Base-by-base conservation (phyloP, 2,797 vertebrate genomes). In the Rhinogobio ventralis region DNA sequence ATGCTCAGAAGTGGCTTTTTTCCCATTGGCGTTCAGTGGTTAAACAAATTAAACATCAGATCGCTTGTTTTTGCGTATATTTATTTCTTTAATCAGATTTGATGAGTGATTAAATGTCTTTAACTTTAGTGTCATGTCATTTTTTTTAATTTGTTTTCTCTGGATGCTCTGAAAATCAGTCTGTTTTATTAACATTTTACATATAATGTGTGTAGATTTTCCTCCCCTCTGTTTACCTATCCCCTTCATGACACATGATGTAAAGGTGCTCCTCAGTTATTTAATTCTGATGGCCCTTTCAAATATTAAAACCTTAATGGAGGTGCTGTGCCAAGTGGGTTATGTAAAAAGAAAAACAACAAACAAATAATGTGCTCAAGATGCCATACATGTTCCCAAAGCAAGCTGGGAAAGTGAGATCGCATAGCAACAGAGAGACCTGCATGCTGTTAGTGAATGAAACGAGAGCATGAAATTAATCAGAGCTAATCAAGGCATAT, bases 261-360 rank as follows among this genome's bases (percentile, higher is more conserved):
- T 85, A 67, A 87, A 87, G 62, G 45, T 71, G 19, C 71, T 71
- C 28, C 55, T 87, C 77, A 84, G 87, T 86, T 81, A 89, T 90
- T 89, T 79, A 88, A 87, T 83, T 86, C 30, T 6, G 23, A 71
- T 57, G 7, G 75, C 60, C 28, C 46, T 83, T 80, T 86, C 15
- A 89, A 88, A 84, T 87, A 86, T 90, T 71, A 46, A 86, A 85
- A 57, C n/a, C 53, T 45, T 82, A 80, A 83, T 83, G 60, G 74
- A 76, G 71, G 42, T 55, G 39, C 42, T 17, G 62, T 76, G 72
- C 57, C 76, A 73, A 62, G 33, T 60, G 73, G 17, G 30, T 39
- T 39, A 73, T n/a, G 20, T 57, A 51, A 73, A 84, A 79, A 72
- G 45, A 45, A 81, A 55, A 74, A 73, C 42, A 62, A 51, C 68